Base-by-base conservation (phyloP, 2,113 vertebrate species). In the Lasiurus borealis region DNA sequence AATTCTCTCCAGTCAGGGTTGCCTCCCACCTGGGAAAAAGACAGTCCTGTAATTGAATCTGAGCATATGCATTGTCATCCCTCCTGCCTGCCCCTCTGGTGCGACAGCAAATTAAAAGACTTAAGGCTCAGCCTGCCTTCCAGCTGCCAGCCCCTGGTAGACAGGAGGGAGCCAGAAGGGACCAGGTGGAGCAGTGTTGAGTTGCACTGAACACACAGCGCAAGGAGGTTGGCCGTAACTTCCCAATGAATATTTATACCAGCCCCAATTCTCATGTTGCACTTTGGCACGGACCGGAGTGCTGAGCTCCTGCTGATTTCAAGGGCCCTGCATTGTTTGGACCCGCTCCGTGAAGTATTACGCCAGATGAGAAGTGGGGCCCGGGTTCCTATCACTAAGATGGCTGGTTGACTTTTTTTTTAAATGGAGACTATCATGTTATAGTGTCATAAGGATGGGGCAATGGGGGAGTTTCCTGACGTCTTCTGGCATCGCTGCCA, bases 171-270 rank as follows among this genome's bases (percentile, higher is more conserved):
- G 97, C 97, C 97, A 96, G 97, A 69, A 88, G 68, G 85, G 80
- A 95, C 97, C 97, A 97, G 97, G 97, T 97, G 96, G 96, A 95
- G 80, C 73, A 91, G 97, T 96, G 88, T 97, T 95, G 97, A 97
- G 83, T 97, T 97, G 97, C 97, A 97, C 88, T 94, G n/a, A 95
- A 85, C 97, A 95, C 92, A 94, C 91, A 91, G 88, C 6, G 23
- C 82, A 84, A 90, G 94, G 88, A 94, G 94, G 88, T 95, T 97
- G 97, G 97, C 96, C 48, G 76, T 88, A 91, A 78, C 91, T 95
- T 95, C 83, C 96, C 97, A 85, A 97, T 95, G 97, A 97, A 97
- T 97, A 97, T 97, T 97, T 97, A 98, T 98, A 95, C 89, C 93
- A 93, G 83, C 88, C 96, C 54, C 94, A 82, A 95, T 97, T 96